phyloP scores from a whole-genome alignment of 2,113 vertebrate genomes.

The Heloderma charlesbogerti region DNA sequence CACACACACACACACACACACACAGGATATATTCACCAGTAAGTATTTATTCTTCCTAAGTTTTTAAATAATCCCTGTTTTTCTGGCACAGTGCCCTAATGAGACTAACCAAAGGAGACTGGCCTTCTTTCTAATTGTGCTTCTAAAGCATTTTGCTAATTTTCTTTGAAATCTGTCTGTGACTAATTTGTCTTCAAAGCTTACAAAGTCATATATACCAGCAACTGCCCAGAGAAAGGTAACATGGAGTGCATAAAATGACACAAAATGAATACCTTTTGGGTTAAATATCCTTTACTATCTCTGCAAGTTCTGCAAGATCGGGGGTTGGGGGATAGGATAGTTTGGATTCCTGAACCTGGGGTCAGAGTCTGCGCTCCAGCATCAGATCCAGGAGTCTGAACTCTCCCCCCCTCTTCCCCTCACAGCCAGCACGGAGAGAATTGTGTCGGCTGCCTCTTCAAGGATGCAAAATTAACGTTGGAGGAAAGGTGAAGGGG shows the following conservation, averaged over 20 bases:
- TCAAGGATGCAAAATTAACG: too few relatives aligned
- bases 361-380: too few relatives aligned
- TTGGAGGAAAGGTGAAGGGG: too few relatives aligned
- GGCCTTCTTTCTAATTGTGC: conserved; percentile 57
- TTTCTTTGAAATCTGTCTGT: conserved; percentile 50
- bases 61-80: conserved; percentile 18
- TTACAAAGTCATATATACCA: conserved; percentile 49
- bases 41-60: conserved; percentile 29
- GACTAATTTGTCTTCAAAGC: conserved; percentile 57
- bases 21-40: conserved; percentile 44
- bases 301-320: too few relatives aligned
- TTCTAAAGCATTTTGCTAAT: conserved; percentile 51
- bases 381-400: too few relatives aligned
- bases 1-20: too few relatives aligned
- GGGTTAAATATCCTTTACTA: conserved; percentile 44
- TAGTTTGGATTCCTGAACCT: too few relatives aligned
- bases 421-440: too few relatives aligned
- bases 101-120: conserved; percentile 53
- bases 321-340: too few relatives aligned
- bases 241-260: background rate
- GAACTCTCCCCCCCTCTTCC: too few relatives aligned
- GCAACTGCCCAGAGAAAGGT: conserved; percentile 58
- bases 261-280: conserved; percentile 41
- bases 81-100: conserved; percentile 44
- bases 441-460: too few relatives aligned